Evolutionary conservation across 2,797 vertebrate species (phyloP), one percentile per base, ranked within the genome.

Genomic region (Etheostoma nigrum): DNA sequence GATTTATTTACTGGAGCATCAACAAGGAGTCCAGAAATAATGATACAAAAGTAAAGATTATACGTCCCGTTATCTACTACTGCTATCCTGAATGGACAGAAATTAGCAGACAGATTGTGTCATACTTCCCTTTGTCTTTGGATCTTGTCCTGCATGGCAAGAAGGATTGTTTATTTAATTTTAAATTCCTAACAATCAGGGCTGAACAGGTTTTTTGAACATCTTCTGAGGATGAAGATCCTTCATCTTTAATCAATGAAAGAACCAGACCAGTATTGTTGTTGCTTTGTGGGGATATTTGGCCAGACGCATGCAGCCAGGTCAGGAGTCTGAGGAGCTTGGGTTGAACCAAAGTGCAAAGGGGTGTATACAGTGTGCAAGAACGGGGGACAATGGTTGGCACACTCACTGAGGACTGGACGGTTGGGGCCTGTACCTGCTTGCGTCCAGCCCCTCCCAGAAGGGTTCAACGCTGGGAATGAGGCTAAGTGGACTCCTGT

Each of bases 321-420:
- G 81, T 73, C 64, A 69, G 71, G 73, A 73, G 36, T 67, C 85
- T 79, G 59, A 76, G 81, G 88, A 73, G 30, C 70, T 72, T 55
- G 75, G 81, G 68, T 65, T 73, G 63, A 72, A 76, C 71, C 81
- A 76, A 79, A 81, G 86, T 88, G 85, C 79, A 85, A 66, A 61
- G 63, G 73, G 74, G 55, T 19, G 65, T 40, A 52, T 64, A 79
- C 72, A 55, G 86, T 86, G 86, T 83, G 88, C 79, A 84, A 71
- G 68, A 61, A 76, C n/a, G 59, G 81, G 76, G 83, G 80, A 76
- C 70, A 88, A 74, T 69, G 63, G 77, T 77, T 88, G 77, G 91
- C 89, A 86, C 91, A 94, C 93, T 95, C 95, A 95, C 92, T 92
- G 92, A 92, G 90, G 88, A 84, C 91, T 93, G 86, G 89, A 86